These are phyloP conservation scores for Drosophila ezoana DNA, from an alignment of 2,888 invertebrate genomes.

Conservation along the genomic window DNA sequence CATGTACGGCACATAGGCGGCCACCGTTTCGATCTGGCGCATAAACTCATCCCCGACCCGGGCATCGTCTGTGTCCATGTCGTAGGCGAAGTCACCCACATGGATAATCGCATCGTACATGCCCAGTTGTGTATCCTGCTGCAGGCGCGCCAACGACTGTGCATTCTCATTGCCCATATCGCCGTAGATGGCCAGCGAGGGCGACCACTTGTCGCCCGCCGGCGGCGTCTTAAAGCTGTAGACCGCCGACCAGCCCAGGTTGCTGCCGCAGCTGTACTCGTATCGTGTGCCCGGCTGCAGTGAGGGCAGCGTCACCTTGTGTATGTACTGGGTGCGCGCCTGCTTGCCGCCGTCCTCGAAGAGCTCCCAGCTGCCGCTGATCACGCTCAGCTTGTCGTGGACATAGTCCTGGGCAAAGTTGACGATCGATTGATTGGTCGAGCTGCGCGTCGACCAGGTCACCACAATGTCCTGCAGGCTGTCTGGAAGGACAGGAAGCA, in stretches of 20 bases:
- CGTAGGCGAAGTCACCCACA: constrained; percentile 98
- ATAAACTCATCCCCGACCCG: constrained; percentile 96
- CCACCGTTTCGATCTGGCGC: constrained; percentile 95
- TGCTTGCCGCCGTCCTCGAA: constrained; percentile 91
- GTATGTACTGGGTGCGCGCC: constrained; percentile 90
- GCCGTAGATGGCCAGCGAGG: constrained; percentile 94
- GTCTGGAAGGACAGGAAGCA: constrained; percentile 84
- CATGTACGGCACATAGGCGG: constrained; percentile 96
- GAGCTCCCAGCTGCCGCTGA: constrained; percentile 86
- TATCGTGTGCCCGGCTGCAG: constrained; percentile 89
- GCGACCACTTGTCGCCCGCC: constrained; percentile 89
- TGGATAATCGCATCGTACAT: constrained; percentile 95
- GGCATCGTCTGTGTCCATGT: constrained; percentile 94
- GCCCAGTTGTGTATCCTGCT: constrained; percentile 92
- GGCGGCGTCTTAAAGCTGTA: constrained; percentile 92
- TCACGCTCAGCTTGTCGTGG: constrained; percentile 83
- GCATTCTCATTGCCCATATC: constrained; percentile 98
- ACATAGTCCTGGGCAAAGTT: constrained; percentile 88
- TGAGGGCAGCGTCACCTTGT: constrained; percentile 88
- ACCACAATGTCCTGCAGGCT: constrained; percentile 89
- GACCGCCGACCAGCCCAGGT: constrained; percentile 91
- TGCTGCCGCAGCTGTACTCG: constrained; percentile 93
- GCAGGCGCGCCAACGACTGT: constrained; percentile 92
- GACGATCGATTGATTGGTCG: constrained; percentile 89
- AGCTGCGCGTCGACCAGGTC: constrained; percentile 92